phyloP scores from a whole-genome alignment of 2,113 vertebrate genomes.

The Hemibagrus wyckioides region DNA sequence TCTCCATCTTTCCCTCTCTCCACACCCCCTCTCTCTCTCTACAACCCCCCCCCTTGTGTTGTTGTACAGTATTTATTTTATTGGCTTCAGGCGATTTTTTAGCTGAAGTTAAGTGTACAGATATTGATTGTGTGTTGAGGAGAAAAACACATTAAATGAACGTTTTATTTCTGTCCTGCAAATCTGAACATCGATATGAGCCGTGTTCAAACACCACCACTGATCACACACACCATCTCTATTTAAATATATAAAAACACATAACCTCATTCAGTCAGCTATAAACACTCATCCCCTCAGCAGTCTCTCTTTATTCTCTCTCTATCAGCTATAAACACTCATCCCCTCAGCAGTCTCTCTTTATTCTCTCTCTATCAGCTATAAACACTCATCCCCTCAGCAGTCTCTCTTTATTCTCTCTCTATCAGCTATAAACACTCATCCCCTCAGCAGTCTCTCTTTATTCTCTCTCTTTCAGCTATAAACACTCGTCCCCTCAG shows the following conservation, averaged over 20 bases:
- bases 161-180: background rate
- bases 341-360: too few species aligned
- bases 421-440: too few species aligned
- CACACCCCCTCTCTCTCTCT: background rate
- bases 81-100: background rate
- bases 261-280: background rate
- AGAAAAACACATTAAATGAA: slow-evolving; percentile 9
- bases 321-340: too few species aligned
- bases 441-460: too few species aligned
- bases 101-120: background rate
- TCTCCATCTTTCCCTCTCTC: background rate
- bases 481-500: too few species aligned
- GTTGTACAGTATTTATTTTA: background rate
- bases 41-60: background rate
- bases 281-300: too few species aligned
- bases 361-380: too few species aligned
- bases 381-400: too few species aligned
- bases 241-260: background rate
- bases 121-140: slow-evolving; percentile 1
- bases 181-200: background rate
- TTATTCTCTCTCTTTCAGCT: too few species aligned
- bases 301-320: too few species aligned
- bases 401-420: too few species aligned
- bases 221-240: background rate
- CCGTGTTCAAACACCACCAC: background rate